These are phyloP conservation scores for Podarcis siculus DNA, from an alignment of 2,797 vertebrate genomes.

Conservation along the genomic window DNA sequence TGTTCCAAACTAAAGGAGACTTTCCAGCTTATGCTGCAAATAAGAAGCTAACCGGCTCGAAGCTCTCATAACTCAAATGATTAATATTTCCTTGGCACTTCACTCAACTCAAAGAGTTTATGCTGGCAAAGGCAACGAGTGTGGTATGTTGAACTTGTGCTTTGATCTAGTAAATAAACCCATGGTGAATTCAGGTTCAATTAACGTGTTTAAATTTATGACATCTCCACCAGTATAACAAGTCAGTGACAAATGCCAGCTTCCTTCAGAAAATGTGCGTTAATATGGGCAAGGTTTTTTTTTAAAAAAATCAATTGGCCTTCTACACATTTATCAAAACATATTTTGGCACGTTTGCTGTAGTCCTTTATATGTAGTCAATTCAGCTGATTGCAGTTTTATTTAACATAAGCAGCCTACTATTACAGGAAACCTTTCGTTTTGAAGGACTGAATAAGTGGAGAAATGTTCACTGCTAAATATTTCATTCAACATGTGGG, in stretches of 20 bases:
- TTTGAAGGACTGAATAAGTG: conserved; percentile 19
- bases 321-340: conserved; percentile 52
- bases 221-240: conserved; percentile 57
- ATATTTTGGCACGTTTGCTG: conserved; percentile 40
- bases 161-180: conserved; percentile 78
- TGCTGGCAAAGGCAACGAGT: conserved; percentile 64
- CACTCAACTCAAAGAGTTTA: conserved; percentile 63
- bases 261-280: conserved; percentile 56
- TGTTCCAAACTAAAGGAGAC: conserved; percentile 54
- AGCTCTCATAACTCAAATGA: conserved; percentile 63
- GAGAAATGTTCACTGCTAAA: conserved; percentile 25
- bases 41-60: conserved; percentile 47
- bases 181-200: conserved; percentile 68
- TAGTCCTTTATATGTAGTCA: conserved; percentile 28
- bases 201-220: conserved; percentile 72
- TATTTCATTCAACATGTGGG: conserved; percentile 13
- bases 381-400: conserved; percentile 34
- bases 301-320: conserved; percentile 43
- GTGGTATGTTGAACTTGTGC: conserved; percentile 64
- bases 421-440: conserved; percentile 32
- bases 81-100: conserved; percentile 63
- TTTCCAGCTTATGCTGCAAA: conserved; percentile 29
- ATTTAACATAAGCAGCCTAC: not conserved
- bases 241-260: conserved; percentile 62
- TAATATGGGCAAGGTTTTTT: conserved; percentile 30